A percentile compares a stretch with the other conserved stretches of the same genome.
phyloP scores from a whole-genome alignment of 2,888 invertebrate species.

The Stenolophus ochropezus region DNA sequence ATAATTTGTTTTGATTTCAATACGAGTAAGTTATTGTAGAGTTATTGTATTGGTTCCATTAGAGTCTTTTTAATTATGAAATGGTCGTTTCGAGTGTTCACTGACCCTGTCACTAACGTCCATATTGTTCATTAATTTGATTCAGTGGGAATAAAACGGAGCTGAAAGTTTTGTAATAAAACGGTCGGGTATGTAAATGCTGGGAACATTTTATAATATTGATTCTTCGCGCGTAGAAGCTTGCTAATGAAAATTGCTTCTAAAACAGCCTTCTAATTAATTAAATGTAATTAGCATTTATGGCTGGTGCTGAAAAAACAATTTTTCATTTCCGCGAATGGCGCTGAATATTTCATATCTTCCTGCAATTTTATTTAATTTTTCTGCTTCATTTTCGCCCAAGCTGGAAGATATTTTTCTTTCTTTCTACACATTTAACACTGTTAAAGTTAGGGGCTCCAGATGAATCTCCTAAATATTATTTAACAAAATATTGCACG shows the following conservation, averaged over 20 bases:
- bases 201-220: not conserved
- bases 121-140: not conserved
- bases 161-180: not conserved
- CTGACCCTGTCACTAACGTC: no score
- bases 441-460: no score
- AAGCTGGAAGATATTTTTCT: not conserved
- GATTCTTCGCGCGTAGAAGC: not conserved
- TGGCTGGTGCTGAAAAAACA: constrained; percentile 22
- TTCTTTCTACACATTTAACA: not conserved
- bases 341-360: constrained; percentile 5
- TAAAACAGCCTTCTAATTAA: constrained; percentile 10
- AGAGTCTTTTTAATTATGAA: no score
- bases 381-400: constrained; percentile 12
- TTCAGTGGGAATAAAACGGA: not conserved
- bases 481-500: no score
- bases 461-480: no score
- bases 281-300: constrained; percentile 35
- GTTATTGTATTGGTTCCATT: no score
- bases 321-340: constrained; percentile 16
- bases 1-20: no score
- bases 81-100: no score
- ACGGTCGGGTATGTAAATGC: not conserved
- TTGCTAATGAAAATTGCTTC: constrained; percentile 1
- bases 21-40: no score
- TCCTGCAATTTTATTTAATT: not conserved